Base-by-base conservation (phyloP, 2,888 invertebrate genomes). In the Brachyptera risi region DNA sequence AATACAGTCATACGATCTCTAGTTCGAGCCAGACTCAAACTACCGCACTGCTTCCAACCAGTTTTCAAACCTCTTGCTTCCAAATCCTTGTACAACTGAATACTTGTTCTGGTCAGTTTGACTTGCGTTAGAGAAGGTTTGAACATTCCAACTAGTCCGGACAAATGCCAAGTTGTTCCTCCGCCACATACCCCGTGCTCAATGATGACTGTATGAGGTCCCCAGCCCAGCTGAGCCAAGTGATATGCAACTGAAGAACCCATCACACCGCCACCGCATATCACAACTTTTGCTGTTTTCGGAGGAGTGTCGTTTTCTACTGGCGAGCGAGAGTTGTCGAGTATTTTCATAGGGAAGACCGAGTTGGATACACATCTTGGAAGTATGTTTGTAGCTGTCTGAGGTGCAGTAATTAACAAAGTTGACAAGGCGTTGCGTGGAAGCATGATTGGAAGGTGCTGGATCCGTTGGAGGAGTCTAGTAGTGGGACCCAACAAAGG, bases 221-320 rank as follows among this genome's bases (percentile, higher is more conserved):
- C 92, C 87, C 90, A 90, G 57, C 95, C 96, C 66, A 87, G 76
- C 69, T 85, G 78, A 0, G 91, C 88, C 49, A 96, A 78, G 73
- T 96, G 92, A 74, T 95, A 96, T 11, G 94, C 95, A 7, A 96
- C 91, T 1, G 95, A 90, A 9, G 91, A 88, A 3, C 95, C 96
- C 82, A 93, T 89, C 44, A 94, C 86, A 23, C 96, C 96, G 15
- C 94, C 95, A 2, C 96, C 96, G 74, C 94, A 94, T 71, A 96
- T 86, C 44, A 93, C 90, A 44, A 92, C 92, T 70, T 82, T 82
- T 0, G 87, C 81, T 70, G 84, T 78, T 44, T 73, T 72, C 3
- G 85, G 85, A n/a, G 71, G 40, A 17, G 42, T 15, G n/a, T 15
- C 58, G 17, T 42, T 24, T 24, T 42, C 42, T 24, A 31, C 11